Conservation (phyloP, 2,888 invertebrate species). For the Heliconius ethilla region DNA sequence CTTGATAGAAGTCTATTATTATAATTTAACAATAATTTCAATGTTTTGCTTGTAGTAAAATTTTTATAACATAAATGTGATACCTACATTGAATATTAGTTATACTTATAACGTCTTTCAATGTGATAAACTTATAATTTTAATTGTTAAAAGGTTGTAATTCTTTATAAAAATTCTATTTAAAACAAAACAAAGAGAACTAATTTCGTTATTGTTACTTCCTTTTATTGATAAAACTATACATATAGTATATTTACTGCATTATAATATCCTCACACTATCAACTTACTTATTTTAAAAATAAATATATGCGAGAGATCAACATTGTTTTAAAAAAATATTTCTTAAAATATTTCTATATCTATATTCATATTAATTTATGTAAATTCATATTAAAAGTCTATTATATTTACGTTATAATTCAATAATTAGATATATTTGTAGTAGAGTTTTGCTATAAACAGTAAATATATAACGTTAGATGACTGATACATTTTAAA, state of each 20-base stretch:
- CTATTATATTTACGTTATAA: slow-evolving; percentile 3
- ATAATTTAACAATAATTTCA: neutral
- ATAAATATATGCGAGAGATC: neutral
- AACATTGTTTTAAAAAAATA: neutral
- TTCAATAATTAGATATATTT: slow-evolving; percentile 22
- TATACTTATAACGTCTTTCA: neutral
- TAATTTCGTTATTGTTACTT: neutral
- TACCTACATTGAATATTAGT: neutral
- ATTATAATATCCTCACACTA: neutral
- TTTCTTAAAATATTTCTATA: neutral
- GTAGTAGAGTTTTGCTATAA: slow-evolving; percentile 24
- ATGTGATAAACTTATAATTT: neutral
- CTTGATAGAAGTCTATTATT: neutral
- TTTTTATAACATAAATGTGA: neutral
- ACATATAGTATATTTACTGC: neutral
- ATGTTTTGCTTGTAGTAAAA: neutral
- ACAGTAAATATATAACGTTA: slow-evolving; percentile 20
- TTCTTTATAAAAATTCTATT: neutral
- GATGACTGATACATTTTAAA: slow-evolving; percentile 27
- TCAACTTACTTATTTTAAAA: neutral
- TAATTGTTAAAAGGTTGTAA: neutral
- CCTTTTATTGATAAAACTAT: neutral
- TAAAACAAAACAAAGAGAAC: neutral
- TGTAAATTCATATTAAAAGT: neutral
- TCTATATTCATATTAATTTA: slow-evolving; percentile 3